Percentiles rank a stretch among this genome's conserved stretches.
phyloP scores from a whole-genome alignment of 2,888 invertebrate genomes.

The Pyrochroa serraticornis region DNA sequence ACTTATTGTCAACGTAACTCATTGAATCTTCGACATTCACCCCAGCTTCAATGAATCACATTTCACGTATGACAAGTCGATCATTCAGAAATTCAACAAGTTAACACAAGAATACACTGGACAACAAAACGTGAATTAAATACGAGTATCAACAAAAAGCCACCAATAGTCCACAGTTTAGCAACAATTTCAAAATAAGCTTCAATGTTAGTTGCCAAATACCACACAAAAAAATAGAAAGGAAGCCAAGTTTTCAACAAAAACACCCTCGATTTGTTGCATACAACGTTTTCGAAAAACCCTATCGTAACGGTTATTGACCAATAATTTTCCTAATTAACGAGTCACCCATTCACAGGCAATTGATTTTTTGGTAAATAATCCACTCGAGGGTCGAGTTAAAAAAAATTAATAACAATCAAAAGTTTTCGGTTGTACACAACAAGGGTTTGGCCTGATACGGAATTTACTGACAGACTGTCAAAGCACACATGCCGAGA shows the following conservation, averaged over 20 bases:
- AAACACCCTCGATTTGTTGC: constrained; percentile 1
- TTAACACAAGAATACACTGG: neutral
- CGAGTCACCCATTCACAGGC: too few relatives aligned
- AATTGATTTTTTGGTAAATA: too few relatives aligned
- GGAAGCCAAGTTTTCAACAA: constrained; percentile 1
- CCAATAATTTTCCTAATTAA: too few relatives aligned
- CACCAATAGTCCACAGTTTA: constrained; percentile 9
- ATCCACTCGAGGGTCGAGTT: neutral
- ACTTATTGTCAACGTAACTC: neutral
- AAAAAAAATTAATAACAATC: neutral
- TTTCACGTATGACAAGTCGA: too few relatives aligned
- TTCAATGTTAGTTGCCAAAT: constrained; percentile 14
- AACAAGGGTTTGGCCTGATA: constrained; percentile 13
- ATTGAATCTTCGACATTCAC: too few relatives aligned
- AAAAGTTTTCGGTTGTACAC: constrained; percentile 7
- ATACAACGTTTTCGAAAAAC: constrained; percentile 1
- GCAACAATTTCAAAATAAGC: constrained; percentile 2
- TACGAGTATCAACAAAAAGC: constrained; percentile 3
- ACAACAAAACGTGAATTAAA: neutral
- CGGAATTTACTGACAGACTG: constrained; percentile 19
- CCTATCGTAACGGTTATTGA: neutral
- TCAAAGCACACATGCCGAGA: constrained; percentile 82
- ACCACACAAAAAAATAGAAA: constrained; percentile 11
- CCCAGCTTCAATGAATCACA: too few relatives aligned
- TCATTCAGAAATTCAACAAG: too few relatives aligned